phyloP scores from a whole-genome alignment of 2,888 invertebrate genomes.

The Corythucha ciliata region DNA sequence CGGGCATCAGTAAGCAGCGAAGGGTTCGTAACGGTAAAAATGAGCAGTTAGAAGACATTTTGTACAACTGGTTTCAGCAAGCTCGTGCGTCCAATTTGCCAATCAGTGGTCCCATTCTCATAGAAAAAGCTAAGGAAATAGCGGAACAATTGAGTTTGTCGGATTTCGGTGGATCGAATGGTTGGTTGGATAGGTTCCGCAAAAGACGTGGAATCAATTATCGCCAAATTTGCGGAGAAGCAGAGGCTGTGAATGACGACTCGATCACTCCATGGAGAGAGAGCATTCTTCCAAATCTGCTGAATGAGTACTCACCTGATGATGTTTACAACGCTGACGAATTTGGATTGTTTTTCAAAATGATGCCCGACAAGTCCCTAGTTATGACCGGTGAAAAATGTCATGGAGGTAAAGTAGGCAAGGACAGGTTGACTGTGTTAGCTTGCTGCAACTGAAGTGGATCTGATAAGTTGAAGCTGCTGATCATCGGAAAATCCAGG shows the following conservation, averaged over 20 bases:
- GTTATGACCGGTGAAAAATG: background rate
- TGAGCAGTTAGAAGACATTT: slow-evolving; percentile 4
- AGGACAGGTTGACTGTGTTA: background rate
- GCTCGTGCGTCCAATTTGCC: slow-evolving; percentile 6
- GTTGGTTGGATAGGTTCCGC: slow-evolving; percentile 8
- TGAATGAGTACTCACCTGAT: background rate
- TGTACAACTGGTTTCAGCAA: slow-evolving; percentile 5
- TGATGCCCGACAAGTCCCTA: background rate
- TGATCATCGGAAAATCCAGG: background rate
- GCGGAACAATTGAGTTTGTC: background rate
- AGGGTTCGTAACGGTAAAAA: no score
- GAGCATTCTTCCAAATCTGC: background rate
- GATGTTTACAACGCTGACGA: slow-evolving; percentile 5
- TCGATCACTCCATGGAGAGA: slow-evolving; percentile 4
- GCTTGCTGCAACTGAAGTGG: background rate
- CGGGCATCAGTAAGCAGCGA: no score
- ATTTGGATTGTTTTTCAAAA: slow-evolving; percentile 2
- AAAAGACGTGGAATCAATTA: slow-evolving; percentile 11
- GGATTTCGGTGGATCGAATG: slow-evolving; percentile 1
- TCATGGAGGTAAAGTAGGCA: background rate
- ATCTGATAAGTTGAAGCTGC: no score
- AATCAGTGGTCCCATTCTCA: slow-evolving; percentile 5
- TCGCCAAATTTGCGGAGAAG: slow-evolving; percentile 4
- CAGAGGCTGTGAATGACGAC: slow-evolving; percentile 4
- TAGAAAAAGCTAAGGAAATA: background rate